phyloP scores from a whole-genome alignment of 2,113 vertebrate genomes.

The Neodontobutis hainanensis region DNA sequence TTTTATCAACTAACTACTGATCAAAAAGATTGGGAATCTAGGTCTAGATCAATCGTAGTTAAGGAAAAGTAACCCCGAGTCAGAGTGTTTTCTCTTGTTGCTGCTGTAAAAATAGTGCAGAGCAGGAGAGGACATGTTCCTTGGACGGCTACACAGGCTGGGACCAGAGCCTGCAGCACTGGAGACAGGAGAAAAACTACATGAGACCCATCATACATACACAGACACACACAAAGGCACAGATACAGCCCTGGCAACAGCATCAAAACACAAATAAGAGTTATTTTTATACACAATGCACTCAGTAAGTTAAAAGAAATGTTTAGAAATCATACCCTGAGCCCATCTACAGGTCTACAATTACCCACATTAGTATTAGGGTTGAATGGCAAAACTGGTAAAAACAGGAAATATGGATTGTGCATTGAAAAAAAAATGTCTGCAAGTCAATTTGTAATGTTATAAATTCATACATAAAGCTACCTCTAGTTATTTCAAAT shows the following conservation, averaged over 20 bases:
- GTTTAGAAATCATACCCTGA: too few relatives aligned
- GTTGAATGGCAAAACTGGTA: too few relatives aligned
- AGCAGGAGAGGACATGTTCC: constrained; percentile 77
- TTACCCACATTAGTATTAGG: too few relatives aligned
- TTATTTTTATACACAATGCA: not conserved
- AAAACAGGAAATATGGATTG: too few relatives aligned
- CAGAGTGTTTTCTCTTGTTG: constrained; percentile 68
- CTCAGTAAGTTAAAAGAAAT: too few relatives aligned
- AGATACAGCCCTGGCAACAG: constrained; percentile 3
- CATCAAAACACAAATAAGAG: constrained; percentile 3
- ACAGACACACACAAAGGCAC: constrained; percentile 3
- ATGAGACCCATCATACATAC: constrained; percentile 33
- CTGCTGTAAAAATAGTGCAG: constrained; percentile 78
- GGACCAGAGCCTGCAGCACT: constrained; percentile 60
- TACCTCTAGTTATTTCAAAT: too few relatives aligned
- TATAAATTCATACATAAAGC: too few relatives aligned
- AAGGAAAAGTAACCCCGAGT: constrained; percentile 55
- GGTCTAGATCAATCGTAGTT: constrained; percentile 11
- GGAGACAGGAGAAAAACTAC: constrained; percentile 63
- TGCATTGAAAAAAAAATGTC: too few relatives aligned
- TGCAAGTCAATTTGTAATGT: too few relatives aligned
- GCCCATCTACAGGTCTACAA: too few relatives aligned
- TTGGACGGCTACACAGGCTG: constrained; percentile 65
- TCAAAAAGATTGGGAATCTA: constrained; percentile 5
- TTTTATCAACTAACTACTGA: not conserved